phyloP scores from a whole-genome alignment of 1,140 invertebrate species.

The Physella acuta region DNA sequence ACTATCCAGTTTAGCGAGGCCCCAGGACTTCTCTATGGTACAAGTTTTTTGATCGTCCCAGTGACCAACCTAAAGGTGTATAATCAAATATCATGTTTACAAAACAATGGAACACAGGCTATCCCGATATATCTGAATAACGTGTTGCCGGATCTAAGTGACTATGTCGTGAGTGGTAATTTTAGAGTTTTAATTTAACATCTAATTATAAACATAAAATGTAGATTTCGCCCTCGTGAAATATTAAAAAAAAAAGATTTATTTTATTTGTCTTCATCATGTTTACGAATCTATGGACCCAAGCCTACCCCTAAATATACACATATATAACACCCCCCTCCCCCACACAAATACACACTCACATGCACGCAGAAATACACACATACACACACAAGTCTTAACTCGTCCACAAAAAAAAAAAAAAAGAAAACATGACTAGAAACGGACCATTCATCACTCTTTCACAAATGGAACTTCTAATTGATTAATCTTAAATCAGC shows the following conservation, averaged over 20 bases:
- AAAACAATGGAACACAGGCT: conserved; percentile 76
- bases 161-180: conserved; percentile 64
- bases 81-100: conserved; percentile 79
- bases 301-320: too few relatives aligned
- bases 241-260: neutral
- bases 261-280: neutral
- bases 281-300: too few relatives aligned
- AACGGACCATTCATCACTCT: too few relatives aligned
- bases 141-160: conserved; percentile 79
- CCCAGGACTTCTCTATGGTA: conserved; percentile 67
- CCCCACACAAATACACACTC: neutral
- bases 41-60: conserved; percentile 81
- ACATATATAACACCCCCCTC: too few relatives aligned
- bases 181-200: neutral
- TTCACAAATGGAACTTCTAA: too few relatives aligned
- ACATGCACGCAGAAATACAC: too few relatives aligned
- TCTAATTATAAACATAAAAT: too few relatives aligned
- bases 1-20: conserved; percentile 75
- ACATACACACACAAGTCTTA: too few relatives aligned
- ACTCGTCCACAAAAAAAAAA: too few relatives aligned
- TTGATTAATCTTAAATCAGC: too few relatives aligned
- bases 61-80: conserved; percentile 73
- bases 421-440: too few relatives aligned
- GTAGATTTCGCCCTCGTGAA: too few relatives aligned
- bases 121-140: conserved; percentile 71